Percentiles rank a stretch among this genome's conserved stretches.
These are phyloP conservation scores for Pipistrellus kuhlii DNA, from an alignment of 2,797 vertebrate species.

Conservation along the genomic window DNA sequence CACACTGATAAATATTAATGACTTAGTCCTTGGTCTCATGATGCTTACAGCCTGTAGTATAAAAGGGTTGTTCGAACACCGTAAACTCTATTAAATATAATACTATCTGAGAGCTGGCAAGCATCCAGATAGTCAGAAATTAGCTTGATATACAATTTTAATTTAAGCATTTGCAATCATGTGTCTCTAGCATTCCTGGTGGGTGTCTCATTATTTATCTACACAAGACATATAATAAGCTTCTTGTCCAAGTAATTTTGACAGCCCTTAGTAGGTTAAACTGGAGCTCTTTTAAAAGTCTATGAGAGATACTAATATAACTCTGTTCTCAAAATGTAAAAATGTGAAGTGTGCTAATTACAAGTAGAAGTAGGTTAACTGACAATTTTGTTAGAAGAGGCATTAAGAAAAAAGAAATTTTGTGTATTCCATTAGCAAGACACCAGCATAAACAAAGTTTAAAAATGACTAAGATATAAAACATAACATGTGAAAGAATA, in stretches of 20 bases:
- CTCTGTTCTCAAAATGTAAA: neutral
- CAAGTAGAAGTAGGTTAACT: slow-evolving; percentile 39
- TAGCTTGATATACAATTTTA: slow-evolving; percentile 48
- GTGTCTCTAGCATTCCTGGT: neutral
- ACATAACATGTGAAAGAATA: slow-evolving; percentile 6
- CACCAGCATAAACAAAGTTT: neutral
- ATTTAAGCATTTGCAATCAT: slow-evolving; percentile 32
- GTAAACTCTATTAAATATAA: slow-evolving; percentile 39
- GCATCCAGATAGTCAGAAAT: slow-evolving; percentile 42
- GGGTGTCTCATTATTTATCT: neutral
- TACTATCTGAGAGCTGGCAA: slow-evolving; percentile 6
- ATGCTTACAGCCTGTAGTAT: neutral
- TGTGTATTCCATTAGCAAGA: slow-evolving; percentile 51
- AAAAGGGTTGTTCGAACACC: neutral
- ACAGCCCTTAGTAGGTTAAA: slow-evolving; percentile 22
- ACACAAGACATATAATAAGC: slow-evolving; percentile 19
- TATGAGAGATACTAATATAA: slow-evolving; percentile 38
- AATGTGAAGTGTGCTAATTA: slow-evolving; percentile 25
- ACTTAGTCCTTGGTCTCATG: neutral
- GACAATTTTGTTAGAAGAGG: slow-evolving; percentile 41
- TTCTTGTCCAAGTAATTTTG: slow-evolving; percentile 43
- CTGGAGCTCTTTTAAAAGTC: slow-evolving; percentile 43
- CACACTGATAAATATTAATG: slow-evolving; percentile 26
- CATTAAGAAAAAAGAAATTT: slow-evolving; percentile 55
- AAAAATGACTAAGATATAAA: slow-evolving; percentile 21